Conservation (phyloP, 2,888 invertebrate species). For the Pyrrhia umbra region DNA sequence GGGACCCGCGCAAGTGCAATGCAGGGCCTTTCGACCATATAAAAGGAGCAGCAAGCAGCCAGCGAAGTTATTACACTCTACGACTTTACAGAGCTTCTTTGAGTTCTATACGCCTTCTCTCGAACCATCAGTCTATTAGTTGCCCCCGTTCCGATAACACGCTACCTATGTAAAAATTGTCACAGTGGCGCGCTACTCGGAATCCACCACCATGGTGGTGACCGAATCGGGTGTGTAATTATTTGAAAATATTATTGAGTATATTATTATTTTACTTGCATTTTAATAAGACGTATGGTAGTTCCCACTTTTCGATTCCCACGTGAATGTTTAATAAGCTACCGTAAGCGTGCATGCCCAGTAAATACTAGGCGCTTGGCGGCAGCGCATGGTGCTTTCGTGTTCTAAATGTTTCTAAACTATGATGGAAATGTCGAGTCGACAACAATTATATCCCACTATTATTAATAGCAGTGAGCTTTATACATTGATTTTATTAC, state of each 20-base stretch:
- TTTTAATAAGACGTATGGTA: conserved; percentile 11
- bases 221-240: conserved; percentile 68
- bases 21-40: neutral
- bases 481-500: conserved; percentile 18
- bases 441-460: conserved; percentile 82
- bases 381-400: conserved; percentile 41
- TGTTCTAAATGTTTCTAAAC: conserved; percentile 29
- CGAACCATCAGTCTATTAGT: conserved; percentile 45
- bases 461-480: conserved; percentile 70
- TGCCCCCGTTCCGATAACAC: conserved; percentile 55
- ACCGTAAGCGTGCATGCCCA: conserved; percentile 38
- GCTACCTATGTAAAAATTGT: conserved; percentile 44
- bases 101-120: neutral
- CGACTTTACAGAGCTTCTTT: neutral
- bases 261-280: conserved; percentile 2
- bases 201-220: conserved; percentile 75
- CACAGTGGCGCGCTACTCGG: conserved; percentile 73
- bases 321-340: conserved; percentile 77
- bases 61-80: neutral
- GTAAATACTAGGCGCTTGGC: conserved; percentile 48
- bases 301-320: conserved; percentile 68
- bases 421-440: conserved; percentile 84
- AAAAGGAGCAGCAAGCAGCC: neutral
- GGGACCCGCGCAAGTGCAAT: conserved; percentile 22
- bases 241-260: neutral